These are phyloP conservation scores for Anthoptus insignis DNA, from an alignment of 2,888 invertebrate genomes.

Conservation along the genomic window DNA sequence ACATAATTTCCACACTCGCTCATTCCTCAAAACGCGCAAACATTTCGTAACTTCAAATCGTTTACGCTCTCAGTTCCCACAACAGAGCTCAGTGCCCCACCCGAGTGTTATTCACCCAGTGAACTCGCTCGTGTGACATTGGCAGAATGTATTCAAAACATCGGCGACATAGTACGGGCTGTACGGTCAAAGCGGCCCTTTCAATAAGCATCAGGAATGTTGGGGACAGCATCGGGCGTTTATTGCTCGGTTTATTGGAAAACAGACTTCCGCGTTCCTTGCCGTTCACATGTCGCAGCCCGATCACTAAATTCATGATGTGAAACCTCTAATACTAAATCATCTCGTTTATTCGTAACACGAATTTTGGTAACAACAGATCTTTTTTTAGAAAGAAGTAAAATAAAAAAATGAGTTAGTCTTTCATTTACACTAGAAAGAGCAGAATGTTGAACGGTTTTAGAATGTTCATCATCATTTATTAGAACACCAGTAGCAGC, in stretches of 20 bases:
- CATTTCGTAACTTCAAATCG: neutral
- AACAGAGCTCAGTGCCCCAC: neutral
- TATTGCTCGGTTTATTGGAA: slow-evolving; percentile 79
- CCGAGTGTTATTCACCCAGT: slow-evolving; percentile 4
- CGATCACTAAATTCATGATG: neutral
- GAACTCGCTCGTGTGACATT: slow-evolving; percentile 24
- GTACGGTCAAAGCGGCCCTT: slow-evolving; percentile 42
- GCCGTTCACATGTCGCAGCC: slow-evolving; percentile 47
- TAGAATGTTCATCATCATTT: too few relatives aligned
- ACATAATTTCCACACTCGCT: neutral
- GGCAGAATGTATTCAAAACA: slow-evolving; percentile 35
- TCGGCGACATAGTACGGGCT: slow-evolving; percentile 15
- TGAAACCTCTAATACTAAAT: neutral
- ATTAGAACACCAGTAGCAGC: too few relatives aligned
- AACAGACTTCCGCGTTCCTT: slow-evolving; percentile 78
- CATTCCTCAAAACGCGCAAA: neutral
- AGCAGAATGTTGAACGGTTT: too few relatives aligned
- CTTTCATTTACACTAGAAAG: too few relatives aligned
- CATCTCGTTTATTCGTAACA: too few relatives aligned
- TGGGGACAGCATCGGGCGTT: slow-evolving; percentile 62
- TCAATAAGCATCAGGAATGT: slow-evolving; percentile 65
- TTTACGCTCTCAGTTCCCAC: neutral
- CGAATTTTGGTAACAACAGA: too few relatives aligned
- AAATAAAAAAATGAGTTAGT: too few relatives aligned
- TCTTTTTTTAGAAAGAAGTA: too few relatives aligned